Evolutionary conservation across 1,140 invertebrate species (phyloP), one percentile per base, ranked within the genome.

Genomic region (Calliopsis andreniformis): DNA sequence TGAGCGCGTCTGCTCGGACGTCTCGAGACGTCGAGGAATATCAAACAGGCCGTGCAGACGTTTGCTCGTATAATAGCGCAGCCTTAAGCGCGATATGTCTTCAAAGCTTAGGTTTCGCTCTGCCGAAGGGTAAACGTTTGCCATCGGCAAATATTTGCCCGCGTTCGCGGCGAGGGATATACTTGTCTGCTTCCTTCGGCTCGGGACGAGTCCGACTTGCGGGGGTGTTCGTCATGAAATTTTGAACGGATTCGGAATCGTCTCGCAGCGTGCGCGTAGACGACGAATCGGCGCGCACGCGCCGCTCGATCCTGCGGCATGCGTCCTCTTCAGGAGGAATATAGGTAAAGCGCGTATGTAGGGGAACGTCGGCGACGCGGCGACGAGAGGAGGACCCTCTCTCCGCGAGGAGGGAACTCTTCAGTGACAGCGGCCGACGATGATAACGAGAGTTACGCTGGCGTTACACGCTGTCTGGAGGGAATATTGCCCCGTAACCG

Each of bases 381-480:
- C 20, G 59, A 39, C 43, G 45, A 45, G 39, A 18, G 30, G 35
- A 3, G 35, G 35, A 39, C 4, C 3, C 3, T 39, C 35, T 39
- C 39, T 25, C 16, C 32, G 42, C 64, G 43, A 18, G 42, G 59
- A 28, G 53, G 55, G 51, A 49, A 55, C 64, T 59, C 32, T 53
- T 25, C n/a, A 42, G 35, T 43, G 62, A 51, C 72, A 35, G 39
- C 56, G 39, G 45, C 42, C 72, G 53, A 80, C 72, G 76, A 72
- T 58, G 79, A 82, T 81, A 82, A 82, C 79, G 79, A 64, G 66
- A 79, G 64, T 70, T 72, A 53, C 67, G 25, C n/a, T 43, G 80
- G 61, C 43, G 62, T 78, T 78, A 82, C 79, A 56, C 80, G 51
- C 62, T 68, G 76, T 70, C 80, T 82, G 30, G 28, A 63, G 79